phyloP scores from a whole-genome alignment of 2,888 invertebrate genomes.

The Drosophila nr. perissopoda region DNA sequence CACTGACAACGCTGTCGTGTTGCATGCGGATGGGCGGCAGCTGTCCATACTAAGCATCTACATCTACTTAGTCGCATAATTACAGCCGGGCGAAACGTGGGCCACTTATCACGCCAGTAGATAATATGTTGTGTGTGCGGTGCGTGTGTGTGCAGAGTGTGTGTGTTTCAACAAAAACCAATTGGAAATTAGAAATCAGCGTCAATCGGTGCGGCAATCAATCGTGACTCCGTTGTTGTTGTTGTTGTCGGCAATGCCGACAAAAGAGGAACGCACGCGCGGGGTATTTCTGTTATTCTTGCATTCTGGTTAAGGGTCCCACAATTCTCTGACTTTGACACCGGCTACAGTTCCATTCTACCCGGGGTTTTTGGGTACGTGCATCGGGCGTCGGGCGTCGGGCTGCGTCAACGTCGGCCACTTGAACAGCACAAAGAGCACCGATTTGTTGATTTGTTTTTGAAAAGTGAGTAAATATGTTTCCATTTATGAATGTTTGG shows the following conservation, averaged over 20 bases:
- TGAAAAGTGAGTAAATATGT: constrained; percentile 82
- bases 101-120: constrained; percentile 66
- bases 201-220: constrained; percentile 79
- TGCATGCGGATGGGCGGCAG: constrained; percentile 45
- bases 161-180: constrained; percentile 63
- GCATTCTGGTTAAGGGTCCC: constrained; percentile 5
- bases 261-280: constrained; percentile 71
- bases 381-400: constrained; percentile 6
- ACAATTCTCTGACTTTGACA: constrained; percentile 36
- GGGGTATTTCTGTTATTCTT: constrained; percentile 36
- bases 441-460: constrained; percentile 81
- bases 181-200: constrained; percentile 79
- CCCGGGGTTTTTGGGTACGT: constrained; percentile 29
- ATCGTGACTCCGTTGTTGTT: constrained; percentile 71
- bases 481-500: constrained; percentile 82
- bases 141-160: constrained; percentile 17
- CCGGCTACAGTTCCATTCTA: constrained; percentile 32
- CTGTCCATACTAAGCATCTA: constrained; percentile 63
- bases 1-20: constrained; percentile 24
- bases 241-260: constrained; percentile 56
- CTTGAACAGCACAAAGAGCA: constrained; percentile 78
- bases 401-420: constrained; percentile 35
- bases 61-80: constrained; percentile 63
- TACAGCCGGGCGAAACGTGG: constrained; percentile 54
- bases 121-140: constrained; percentile 51